phyloP scores from a whole-genome alignment of 1,140 invertebrate genomes.

The Trinorchestia longiramus region DNA sequence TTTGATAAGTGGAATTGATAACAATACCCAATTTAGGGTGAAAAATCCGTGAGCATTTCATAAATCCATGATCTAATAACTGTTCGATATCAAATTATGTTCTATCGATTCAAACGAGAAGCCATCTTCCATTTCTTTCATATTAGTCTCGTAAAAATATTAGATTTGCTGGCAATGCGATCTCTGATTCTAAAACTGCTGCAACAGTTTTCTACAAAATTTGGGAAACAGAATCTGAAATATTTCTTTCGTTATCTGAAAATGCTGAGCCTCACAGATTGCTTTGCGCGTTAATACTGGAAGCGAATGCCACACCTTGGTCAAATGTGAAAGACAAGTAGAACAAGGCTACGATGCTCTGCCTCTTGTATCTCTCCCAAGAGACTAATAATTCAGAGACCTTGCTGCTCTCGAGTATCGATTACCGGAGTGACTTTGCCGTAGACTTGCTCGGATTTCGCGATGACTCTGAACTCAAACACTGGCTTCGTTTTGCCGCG shows the following conservation, averaged over 20 bases:
- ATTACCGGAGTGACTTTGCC: slow-evolving; percentile 29
- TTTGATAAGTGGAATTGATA: too few relatives aligned
- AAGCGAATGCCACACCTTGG: background rate
- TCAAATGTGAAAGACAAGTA: slow-evolving; percentile 46
- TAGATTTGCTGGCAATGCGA: too few relatives aligned
- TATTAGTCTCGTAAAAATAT: too few relatives aligned
- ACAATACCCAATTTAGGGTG: too few relatives aligned
- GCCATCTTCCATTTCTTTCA: too few relatives aligned
- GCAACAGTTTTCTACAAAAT: too few relatives aligned
- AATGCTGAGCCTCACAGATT: background rate
- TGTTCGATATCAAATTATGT: too few relatives aligned
- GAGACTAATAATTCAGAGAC: slow-evolving; percentile 34
- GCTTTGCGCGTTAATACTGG: background rate
- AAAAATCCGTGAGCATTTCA: too few relatives aligned
- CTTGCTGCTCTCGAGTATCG: background rate
- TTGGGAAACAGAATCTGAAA: background rate
- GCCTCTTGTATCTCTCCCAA: slow-evolving; percentile 32
- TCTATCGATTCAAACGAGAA: too few relatives aligned
- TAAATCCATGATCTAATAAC: too few relatives aligned
- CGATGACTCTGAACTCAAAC: background rate
- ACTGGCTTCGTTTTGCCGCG: background rate
- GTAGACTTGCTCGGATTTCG: slow-evolving; percentile 38
- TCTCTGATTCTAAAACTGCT: too few relatives aligned
- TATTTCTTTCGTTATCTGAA: background rate
- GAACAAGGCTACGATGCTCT: slow-evolving; percentile 14